Conservation (phyloP, 2,113 vertebrate species). For the Saimiri boliviensis region DNA sequence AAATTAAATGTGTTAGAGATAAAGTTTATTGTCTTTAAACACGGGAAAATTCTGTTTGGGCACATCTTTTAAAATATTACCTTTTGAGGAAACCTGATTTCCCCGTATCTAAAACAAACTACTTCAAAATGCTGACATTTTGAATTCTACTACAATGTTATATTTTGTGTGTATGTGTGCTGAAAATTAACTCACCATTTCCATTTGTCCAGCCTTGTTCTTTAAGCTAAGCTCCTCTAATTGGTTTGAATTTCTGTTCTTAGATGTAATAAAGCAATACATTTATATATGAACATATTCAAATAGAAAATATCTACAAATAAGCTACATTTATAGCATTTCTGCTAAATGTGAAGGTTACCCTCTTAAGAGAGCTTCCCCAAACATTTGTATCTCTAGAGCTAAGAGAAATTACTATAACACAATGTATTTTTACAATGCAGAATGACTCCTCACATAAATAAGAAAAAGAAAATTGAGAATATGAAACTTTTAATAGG, state of each 20-base stretch:
- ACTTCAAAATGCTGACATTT: conserved; percentile 50
- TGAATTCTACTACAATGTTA: conserved; percentile 34
- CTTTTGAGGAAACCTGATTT: conserved; percentile 30
- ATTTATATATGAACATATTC: conserved; percentile 28
- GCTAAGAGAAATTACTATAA: not conserved
- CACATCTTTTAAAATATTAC: conserved; percentile 40
- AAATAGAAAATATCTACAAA: not conserved
- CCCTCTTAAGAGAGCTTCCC: not conserved
- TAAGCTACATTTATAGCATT: conserved; percentile 21
- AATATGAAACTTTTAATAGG: not conserved
- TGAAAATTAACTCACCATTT: not conserved
- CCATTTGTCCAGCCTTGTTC: not conserved
- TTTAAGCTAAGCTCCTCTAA: not conserved
- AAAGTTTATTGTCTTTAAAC: conserved; percentile 62
- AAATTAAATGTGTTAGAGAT: conserved; percentile 50
- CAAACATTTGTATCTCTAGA: not conserved
- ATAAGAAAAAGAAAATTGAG: not conserved
- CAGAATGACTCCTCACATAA: conserved; percentile 17
- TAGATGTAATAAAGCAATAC: not conserved
- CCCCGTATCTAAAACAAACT: conserved; percentile 10
- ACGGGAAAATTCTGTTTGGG: conserved; percentile 34
- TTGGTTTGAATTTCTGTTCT: conserved; percentile 46
- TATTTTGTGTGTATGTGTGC: not conserved
- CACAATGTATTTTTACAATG: not conserved
- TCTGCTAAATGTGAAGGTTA: conserved; percentile 49